Evolutionary conservation across 2,888 invertebrate genomes (phyloP).

Genomic region (Abscondita cerata): DNA sequence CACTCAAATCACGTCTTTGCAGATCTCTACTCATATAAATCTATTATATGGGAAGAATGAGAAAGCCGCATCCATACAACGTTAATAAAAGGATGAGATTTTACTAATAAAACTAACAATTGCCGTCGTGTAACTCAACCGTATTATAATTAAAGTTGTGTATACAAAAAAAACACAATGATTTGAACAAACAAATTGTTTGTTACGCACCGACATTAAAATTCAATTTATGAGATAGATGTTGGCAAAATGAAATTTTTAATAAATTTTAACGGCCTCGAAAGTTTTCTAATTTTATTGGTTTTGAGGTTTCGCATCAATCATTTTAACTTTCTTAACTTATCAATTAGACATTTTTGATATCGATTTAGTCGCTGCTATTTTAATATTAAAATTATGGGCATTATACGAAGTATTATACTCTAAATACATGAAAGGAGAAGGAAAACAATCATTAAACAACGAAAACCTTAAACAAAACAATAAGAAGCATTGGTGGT

Average conservation of each 20-base stretch:
- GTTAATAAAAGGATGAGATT: background rate
- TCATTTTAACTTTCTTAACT: background rate
- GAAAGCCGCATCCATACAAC: background rate
- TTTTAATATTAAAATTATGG: no score
- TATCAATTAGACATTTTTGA: background rate
- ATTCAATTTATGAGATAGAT: background rate
- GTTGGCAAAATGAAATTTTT: background rate
- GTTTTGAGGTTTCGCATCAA: background rate
- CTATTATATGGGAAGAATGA: constrained; percentile 6
- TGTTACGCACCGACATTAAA: no score
- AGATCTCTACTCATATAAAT: constrained; percentile 14
- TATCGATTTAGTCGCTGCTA: no score
- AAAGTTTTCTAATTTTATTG: constrained; percentile 3
- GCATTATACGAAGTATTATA: no score
- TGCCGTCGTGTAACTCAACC: no score
- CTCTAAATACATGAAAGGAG: no score
- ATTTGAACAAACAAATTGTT: background rate
- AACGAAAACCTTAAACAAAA: constrained; percentile 16
- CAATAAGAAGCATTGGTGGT: constrained; percentile 23
- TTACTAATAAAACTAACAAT: no score
- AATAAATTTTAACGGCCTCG: background rate
- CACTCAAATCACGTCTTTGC: constrained; percentile 10
- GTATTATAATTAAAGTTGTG: no score
- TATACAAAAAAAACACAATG: background rate
- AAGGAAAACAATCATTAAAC: no score